Conservation (phyloP, 2,113 vertebrate species). For the Scomber scombrus region DNA sequence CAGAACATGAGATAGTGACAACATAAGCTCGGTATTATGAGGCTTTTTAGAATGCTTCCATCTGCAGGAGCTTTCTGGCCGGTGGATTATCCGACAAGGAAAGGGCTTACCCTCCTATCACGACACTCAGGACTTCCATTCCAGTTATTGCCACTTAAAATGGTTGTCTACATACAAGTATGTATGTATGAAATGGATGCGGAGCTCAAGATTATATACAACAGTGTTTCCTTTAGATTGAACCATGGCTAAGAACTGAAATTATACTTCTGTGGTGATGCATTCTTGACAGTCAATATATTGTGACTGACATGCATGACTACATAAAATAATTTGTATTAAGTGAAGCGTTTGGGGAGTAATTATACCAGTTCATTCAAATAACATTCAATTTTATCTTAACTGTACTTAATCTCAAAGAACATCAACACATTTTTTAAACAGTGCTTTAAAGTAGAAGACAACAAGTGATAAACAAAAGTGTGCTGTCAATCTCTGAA, state of each 20-base stretch:
- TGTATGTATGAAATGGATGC: slow-evolving; percentile 34
- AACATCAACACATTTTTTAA: too few species aligned
- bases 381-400: too few species aligned
- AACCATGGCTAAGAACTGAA: background rate
- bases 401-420: too few species aligned
- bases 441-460: background rate
- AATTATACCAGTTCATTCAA: too few species aligned
- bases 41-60: slow-evolving; percentile 83
- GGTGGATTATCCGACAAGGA: slow-evolving; percentile 85
- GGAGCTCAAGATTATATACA: slow-evolving; percentile 27
- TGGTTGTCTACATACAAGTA: slow-evolving; percentile 40
- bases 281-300: too few species aligned
- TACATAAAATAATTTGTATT: background rate
- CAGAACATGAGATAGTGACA: slow-evolving; percentile 83
- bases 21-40: slow-evolving; percentile 86
- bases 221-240: slow-evolving; percentile 21
- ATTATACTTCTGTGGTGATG: background rate
- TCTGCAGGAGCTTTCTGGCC: slow-evolving; percentile 83
- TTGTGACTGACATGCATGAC: background rate
- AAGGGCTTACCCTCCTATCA: slow-evolving; percentile 82
- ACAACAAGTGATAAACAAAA: slow-evolving; percentile 5
- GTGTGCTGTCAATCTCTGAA: background rate
- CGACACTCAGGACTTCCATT: slow-evolving; percentile 69
- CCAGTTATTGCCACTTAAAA: slow-evolving; percentile 76
- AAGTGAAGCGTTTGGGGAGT: background rate